Base-by-base conservation (phyloP, 2,888 invertebrate genomes). In the Plagiodera versicolora region DNA sequence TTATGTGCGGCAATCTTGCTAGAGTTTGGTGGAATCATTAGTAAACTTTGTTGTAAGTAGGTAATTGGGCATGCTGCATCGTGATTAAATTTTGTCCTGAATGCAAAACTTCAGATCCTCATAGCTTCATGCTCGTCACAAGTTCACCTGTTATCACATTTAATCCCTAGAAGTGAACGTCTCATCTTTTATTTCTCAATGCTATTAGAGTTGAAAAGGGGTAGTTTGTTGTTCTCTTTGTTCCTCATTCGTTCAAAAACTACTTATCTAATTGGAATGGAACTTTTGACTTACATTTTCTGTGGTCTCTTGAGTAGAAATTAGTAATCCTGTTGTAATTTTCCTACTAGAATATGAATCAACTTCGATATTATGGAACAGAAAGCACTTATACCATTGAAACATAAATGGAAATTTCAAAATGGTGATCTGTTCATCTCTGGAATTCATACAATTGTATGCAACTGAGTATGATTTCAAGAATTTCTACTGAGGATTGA, bases 81-180 rank as follows among this genome's bases (percentile, higher is more conserved):
- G 32, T 51, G 35, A 51, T 35, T 17, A 35, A 51, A 51, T 51
- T 51, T 24, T 19, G 35, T n/a, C 35, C 4, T 35, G 20, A 51
- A 18, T 28, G 17, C 46, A 60, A 64, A 56, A 53, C 60, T 64
- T 64, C 61, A 65, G 63, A 60, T 63, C 63, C 57, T 58, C 57
- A 60, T 55, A 49, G 51, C 56, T 62, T 56, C 62, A 65, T 49
- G 24, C 49, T 17, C 14, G 17, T 14, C 32, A 14, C 19, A 32
- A 51, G 51, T 17, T 19, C 18, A 19, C 6, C 51, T 32, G 50
- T 30, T 30, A 30, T 50, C 35, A 2, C 32, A 35, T 32, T 6
- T 51, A 2, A 35, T 49, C 24, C 39, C 14, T 8, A 14, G 14
- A 14, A 14, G 14, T 39, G 14, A 14, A 39, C 14, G 14, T 39